Conservation (phyloP, 2,888 invertebrate genomes). For the Arctia plantaginis region DNA sequence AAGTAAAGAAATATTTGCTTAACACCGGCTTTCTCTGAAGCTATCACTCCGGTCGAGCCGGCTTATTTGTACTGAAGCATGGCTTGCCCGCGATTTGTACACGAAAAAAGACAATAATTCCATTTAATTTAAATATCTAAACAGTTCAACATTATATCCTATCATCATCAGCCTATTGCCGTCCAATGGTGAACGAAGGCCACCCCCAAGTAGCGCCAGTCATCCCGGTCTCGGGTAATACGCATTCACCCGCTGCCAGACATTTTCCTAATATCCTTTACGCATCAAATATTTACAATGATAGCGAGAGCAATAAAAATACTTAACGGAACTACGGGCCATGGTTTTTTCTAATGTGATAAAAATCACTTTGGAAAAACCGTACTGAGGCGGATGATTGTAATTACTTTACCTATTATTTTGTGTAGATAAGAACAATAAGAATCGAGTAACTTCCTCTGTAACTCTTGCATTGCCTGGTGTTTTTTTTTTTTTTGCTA, state of each 20-base stretch:
- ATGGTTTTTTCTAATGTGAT: background rate
- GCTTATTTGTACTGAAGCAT: no score
- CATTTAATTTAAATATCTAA: background rate
- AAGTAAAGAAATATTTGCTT: no score
- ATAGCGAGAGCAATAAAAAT: background rate
- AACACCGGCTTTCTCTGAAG: no score
- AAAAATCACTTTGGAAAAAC: background rate
- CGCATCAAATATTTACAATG: background rate
- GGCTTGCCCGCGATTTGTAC: background rate
- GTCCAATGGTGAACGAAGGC: no score
- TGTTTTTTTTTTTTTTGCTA: background rate
- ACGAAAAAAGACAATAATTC: background rate
- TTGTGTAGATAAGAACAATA: background rate
- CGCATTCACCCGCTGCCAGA: no score
- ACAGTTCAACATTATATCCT: background rate
- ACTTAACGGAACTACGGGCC: background rate
- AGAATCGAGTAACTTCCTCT: background rate
- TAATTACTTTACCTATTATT: background rate
- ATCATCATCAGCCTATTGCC: no score
- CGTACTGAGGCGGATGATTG: background rate
- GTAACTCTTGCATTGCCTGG: background rate
- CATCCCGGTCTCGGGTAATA: no score
- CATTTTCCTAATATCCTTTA: no score
- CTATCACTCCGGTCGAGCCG: no score
- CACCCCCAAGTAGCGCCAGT: no score